Evolutionary conservation across 2,113 vertebrate species (phyloP), one percentile per base, ranked within the genome.

Genomic region (Polypterus senegalus): DNA sequence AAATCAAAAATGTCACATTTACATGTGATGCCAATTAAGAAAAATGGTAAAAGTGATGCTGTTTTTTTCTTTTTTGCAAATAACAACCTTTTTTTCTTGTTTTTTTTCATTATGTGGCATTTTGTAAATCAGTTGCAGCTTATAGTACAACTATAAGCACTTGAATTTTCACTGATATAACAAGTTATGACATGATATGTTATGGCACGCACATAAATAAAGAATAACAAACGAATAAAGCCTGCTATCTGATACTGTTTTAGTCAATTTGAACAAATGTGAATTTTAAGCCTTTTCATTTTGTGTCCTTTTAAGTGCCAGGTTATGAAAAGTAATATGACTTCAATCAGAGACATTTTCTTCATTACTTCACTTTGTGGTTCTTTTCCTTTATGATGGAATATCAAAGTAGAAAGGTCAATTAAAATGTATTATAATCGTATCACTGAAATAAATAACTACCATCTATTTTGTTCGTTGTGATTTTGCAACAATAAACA

Each of bases 51-150:
- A 61, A 76, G 75, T 82, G 79, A 79, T 79, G 77, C 81, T 76
- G 78, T 65, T 7, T 63, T 63, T 73, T 68, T 74, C 75, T 78
- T 71, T 75, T 77, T 70, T 69, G 70, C 62, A 74, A 69, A 81
- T 82, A 74, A 74, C 45, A 52, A 71, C 62, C 64, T 68, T 71
- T 75, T 70, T 73, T 60, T 77, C 73, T 71, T 70, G 67, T 66
- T 69, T 72, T 56, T 77, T 74, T 72, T 71, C 64, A 68, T 81
- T 69, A 68, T 71, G 60, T 81, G 74, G 69, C 72, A 77, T 74
- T 85, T 79, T 81, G 77, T 77, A 76, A 73, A 80, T 85, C 85
- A 87, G 79, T 82, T 82, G 77, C 74, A 83, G 76, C 82, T 77
- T 59, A 73, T 60, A 69, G 67, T 70, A 69, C 57, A 63, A 64